phyloP scores from a whole-genome alignment of 2,797 vertebrate genomes.

The Poecilia velifera region DNA sequence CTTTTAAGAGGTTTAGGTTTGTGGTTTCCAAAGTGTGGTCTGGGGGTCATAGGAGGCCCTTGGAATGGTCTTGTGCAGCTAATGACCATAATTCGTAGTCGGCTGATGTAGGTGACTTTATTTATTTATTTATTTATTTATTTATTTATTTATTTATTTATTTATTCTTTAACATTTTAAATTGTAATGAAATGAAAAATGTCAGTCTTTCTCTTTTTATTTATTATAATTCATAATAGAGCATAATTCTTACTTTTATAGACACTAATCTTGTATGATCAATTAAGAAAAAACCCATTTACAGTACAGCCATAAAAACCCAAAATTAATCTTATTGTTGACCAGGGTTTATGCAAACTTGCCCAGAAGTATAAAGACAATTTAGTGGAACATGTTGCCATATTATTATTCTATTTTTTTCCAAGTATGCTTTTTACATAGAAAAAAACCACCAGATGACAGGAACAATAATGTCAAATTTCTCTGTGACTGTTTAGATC shows the following conservation, averaged over 20 bases:
- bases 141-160: no score
- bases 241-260: no score
- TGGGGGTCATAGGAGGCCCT: no score
- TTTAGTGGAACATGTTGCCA: background rate
- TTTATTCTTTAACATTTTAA: no score
- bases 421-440: background rate
- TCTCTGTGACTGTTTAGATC: constrained; percentile 73
- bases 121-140: no score
- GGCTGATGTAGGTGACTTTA: no score
- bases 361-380: background rate
- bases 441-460: background rate
- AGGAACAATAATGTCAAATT: background rate
- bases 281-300: background rate
- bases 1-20: no score
- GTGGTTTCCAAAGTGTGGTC: no score
- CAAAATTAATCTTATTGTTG: background rate
- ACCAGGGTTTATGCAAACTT: background rate
- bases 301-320: background rate
- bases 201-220: background rate
- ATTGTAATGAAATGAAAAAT: background rate
- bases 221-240: no score
- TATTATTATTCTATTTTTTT: background rate
- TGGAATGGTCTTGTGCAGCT: background rate
- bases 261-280: no score
- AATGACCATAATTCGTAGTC: no score